Evolutionary conservation across 2,113 vertebrate genomes (phyloP).

Genomic region (Chaetodon trifascialis): DNA sequence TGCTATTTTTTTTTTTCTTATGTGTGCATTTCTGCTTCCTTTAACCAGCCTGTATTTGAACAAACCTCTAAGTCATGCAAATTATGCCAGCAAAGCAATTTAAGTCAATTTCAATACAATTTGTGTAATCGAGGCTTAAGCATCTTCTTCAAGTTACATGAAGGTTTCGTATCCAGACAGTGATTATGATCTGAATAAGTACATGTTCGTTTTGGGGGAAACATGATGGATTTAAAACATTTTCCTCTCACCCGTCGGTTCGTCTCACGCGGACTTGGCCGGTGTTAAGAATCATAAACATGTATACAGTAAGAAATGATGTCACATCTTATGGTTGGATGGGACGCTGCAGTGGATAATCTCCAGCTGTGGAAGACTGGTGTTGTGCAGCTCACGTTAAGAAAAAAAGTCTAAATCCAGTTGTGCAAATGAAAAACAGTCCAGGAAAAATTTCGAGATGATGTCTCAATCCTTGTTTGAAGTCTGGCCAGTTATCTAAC

Average conservation of each 20-base stretch:
- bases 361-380: background rate
- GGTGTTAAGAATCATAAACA: constrained; percentile 26
- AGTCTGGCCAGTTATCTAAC: background rate
- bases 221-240: constrained; percentile 19
- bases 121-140: background rate
- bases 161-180: constrained; percentile 22
- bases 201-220: constrained; percentile 23
- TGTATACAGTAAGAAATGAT: constrained; percentile 4
- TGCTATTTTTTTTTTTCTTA: background rate
- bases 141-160: constrained; percentile 15
- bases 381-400: background rate
- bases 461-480: constrained; percentile 24
- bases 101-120: constrained; percentile 31
- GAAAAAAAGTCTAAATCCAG: background rate
- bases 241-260: background rate
- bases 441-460: constrained; percentile 13
- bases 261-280: constrained; percentile 13
- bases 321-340: constrained; percentile 23
- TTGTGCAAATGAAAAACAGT: constrained; percentile 31
- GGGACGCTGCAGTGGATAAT: constrained; percentile 27
- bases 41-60: constrained; percentile 1
- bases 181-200: constrained; percentile 40
- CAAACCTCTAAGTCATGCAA: constrained; percentile 16
- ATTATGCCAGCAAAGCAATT: constrained; percentile 43
- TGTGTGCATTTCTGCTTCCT: constrained; percentile 6